A percentile compares a stretch with the other conserved stretches of the same genome.
Conservation (phyloP, 2,113 vertebrate species). For the Channa maculata region DNA sequence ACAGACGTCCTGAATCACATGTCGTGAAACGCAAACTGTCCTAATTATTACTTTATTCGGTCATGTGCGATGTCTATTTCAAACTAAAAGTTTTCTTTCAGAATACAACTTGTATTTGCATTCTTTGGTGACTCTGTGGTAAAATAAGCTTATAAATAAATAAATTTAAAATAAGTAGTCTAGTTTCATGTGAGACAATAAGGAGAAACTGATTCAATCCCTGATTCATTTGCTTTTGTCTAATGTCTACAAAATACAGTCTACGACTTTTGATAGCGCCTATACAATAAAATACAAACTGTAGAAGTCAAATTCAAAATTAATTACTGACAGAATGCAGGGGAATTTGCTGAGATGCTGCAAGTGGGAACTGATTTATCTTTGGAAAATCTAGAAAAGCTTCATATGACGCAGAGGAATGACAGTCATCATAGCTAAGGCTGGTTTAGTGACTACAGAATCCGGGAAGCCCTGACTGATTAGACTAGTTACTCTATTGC, state of each 20-base stretch:
- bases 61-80: slow-evolving; percentile 5
- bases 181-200: background rate
- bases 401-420: slow-evolving; percentile 47
- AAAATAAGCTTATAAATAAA: no score
- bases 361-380: background rate
- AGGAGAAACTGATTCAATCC: background rate
- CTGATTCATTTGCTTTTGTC: background rate
- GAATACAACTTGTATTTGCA: slow-evolving; percentile 5
- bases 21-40: slow-evolving; percentile 10
- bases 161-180: no score
- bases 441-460: slow-evolving; percentile 27
- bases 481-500: slow-evolving; percentile 5
- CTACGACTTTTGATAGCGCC: no score
- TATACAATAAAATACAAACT: background rate
- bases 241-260: background rate
- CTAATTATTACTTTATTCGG: slow-evolving; percentile 6
- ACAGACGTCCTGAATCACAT: slow-evolving; percentile 39
- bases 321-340: background rate
- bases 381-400: slow-evolving; percentile 66
- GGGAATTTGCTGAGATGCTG: background rate
- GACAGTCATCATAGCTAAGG: slow-evolving; percentile 41
- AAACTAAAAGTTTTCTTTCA: slow-evolving; percentile 22
- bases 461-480: background rate
- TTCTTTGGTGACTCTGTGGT: background rate
- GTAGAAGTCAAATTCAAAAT: background rate